These are phyloP conservation scores for Sceloporus undulatus DNA, from an alignment of 2,113 vertebrate genomes.

Conservation along the genomic window DNA sequence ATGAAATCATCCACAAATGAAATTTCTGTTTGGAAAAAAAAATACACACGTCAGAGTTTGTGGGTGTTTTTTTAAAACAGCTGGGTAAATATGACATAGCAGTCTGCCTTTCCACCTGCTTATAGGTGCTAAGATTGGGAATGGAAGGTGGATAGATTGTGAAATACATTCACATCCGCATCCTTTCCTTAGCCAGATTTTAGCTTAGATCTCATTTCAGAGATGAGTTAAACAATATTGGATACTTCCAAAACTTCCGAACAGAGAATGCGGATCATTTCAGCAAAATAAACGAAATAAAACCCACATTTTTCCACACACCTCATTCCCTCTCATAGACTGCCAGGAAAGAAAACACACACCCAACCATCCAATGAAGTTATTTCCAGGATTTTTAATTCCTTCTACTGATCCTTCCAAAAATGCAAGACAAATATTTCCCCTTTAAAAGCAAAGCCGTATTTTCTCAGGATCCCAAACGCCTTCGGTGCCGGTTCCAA, in stretches of 20 bases:
- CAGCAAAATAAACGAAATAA: conserved; percentile 47
- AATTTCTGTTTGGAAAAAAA: conserved; percentile 43
- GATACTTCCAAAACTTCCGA: conserved; percentile 10
- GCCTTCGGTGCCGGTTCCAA: conserved; percentile 23
- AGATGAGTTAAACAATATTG: not conserved
- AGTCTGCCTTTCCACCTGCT: conserved; percentile 52
- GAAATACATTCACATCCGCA: not conserved
- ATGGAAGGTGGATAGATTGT: not conserved
- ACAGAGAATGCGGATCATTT: conserved; percentile 32
- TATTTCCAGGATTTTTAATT: conserved; percentile 57
- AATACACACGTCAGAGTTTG: conserved; percentile 30
- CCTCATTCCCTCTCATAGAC: conserved; percentile 50
- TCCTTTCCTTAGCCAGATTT: not conserved
- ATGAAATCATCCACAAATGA: conserved; percentile 53
- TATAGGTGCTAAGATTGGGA: not conserved
- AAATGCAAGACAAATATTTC: conserved; percentile 58
- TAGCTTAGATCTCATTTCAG: not conserved
- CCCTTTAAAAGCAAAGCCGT: conserved; percentile 29
- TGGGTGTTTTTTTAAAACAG: conserved; percentile 25
- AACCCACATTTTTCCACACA: conserved; percentile 34
- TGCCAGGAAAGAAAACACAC: conserved; percentile 65
- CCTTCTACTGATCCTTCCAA: conserved; percentile 21
- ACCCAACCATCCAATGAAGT: conserved; percentile 55
- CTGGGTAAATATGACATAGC: conserved; percentile 17
- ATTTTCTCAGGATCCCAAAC: conserved; percentile 30